Conservation (phyloP, 2,797 vertebrate species). For the Thalassophryne amazonica region DNA sequence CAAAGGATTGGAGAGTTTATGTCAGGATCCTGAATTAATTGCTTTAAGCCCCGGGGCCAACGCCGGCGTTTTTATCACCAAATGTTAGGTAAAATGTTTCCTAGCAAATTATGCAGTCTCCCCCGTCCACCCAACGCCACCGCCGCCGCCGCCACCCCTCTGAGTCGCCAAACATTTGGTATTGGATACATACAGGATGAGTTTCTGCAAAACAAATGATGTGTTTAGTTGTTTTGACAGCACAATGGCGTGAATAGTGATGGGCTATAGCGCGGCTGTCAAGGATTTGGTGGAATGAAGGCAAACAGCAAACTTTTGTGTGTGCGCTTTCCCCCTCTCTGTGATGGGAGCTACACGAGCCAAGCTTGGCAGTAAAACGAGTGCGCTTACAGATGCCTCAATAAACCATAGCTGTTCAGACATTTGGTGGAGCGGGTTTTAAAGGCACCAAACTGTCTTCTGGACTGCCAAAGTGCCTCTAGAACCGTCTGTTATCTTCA, state of each 20-base stretch:
- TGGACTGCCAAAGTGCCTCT: conserved; percentile 67
- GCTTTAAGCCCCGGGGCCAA: conserved; percentile 95
- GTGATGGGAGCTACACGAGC: conserved; percentile 58
- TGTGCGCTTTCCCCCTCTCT: conserved; percentile 31
- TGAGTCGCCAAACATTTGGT: conserved; percentile 72
- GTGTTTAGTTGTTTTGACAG: conserved; percentile 72
- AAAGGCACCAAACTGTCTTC: conserved; percentile 67
- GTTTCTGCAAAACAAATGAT: conserved; percentile 74
- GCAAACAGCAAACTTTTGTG: conserved; percentile 74
- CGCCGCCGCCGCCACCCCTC: conserved; percentile 24
- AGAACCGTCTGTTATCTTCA: conserved; percentile 65
- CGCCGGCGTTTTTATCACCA: conserved; percentile 88
- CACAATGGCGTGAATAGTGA: conserved; percentile 73
- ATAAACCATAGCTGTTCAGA: conserved; percentile 76
- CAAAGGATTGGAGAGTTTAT: conserved; percentile 99
- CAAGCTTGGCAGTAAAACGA: conserved; percentile 72
- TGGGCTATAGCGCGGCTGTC: conserved; percentile 69
- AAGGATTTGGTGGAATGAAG: conserved; percentile 72
- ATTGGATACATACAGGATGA: conserved; percentile 74
- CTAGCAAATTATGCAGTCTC: conserved; percentile 74
- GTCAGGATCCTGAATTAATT: conserved; percentile 99
- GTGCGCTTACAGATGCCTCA: conserved; percentile 77
- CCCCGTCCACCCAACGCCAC: neutral
- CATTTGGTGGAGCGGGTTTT: conserved; percentile 72
- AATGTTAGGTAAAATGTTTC: conserved; percentile 90